Evolutionary conservation across 2,888 invertebrate genomes (phyloP).

Genomic region (Thymelicus lineola): DNA sequence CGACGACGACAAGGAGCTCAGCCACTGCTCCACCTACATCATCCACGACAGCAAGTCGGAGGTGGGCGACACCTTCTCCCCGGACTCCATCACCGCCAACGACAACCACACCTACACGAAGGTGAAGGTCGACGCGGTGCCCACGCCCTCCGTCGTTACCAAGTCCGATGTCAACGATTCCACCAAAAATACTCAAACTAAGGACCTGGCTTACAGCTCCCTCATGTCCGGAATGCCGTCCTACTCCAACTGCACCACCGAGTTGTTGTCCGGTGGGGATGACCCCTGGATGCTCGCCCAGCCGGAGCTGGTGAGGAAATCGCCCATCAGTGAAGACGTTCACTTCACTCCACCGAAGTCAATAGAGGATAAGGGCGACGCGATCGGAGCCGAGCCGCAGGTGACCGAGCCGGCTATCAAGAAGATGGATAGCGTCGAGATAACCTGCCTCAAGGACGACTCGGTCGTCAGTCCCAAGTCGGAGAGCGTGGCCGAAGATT

Average conservation of each 20-base stretch:
- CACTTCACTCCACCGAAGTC: conserved; percentile 58
- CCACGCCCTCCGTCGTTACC: conserved; percentile 57
- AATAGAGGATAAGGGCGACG: conserved; percentile 45
- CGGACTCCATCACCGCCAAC: conserved; percentile 76
- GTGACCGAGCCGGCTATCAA: conserved; percentile 58
- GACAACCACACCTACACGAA: conserved; percentile 76
- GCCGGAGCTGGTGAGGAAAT: conserved; percentile 69
- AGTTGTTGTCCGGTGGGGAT: conserved; percentile 62
- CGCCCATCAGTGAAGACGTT: conserved; percentile 57
- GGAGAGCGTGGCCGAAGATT: conserved; percentile 42
- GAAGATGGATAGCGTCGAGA: conserved; percentile 75
- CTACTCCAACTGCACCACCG: conserved; percentile 73
- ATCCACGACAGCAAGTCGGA: conserved; percentile 75
- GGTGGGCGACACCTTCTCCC: conserved; percentile 70
- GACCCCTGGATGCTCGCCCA: conserved; percentile 69
- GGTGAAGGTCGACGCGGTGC: conserved; percentile 60
- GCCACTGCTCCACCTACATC: conserved; percentile 75
- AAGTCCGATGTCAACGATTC: conserved; percentile 70
- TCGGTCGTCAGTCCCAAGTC: conserved; percentile 51
- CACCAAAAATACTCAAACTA: conserved; percentile 68
- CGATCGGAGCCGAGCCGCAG: conserved; percentile 52
- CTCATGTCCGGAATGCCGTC: conserved; percentile 70
- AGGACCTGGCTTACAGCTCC: conserved; percentile 74
- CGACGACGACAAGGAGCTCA: conserved; percentile 69
- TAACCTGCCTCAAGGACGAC: conserved; percentile 66